Percentiles rank a stretch among this genome's conserved stretches.
These are phyloP conservation scores for Drosophila phalerata DNA, from an alignment of 2,888 invertebrate species.

Conservation along the genomic window DNA sequence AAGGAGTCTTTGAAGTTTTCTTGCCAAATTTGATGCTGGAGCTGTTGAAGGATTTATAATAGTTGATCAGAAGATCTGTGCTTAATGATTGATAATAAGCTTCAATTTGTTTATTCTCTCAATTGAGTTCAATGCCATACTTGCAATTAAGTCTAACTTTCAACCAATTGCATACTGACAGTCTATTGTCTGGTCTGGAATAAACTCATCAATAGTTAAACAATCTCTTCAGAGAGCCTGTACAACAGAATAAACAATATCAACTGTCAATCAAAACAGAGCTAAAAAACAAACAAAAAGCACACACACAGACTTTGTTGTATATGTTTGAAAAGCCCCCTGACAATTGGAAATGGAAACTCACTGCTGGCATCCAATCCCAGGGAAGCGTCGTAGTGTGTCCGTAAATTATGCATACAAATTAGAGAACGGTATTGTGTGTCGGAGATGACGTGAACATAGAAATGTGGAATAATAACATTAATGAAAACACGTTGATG, in stretches of 20 bases:
- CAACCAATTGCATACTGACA: neutral
- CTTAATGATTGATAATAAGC: neutral
- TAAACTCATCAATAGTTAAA: constrained; percentile 30
- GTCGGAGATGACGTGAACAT: constrained; percentile 71
- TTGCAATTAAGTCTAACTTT: neutral
- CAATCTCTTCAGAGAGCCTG: constrained; percentile 12
- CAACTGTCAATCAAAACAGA: constrained; percentile 39
- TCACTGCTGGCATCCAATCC: constrained; percentile 11
- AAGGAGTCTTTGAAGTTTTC: neutral
- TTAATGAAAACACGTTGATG: constrained; percentile 78
- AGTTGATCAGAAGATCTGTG: neutral
- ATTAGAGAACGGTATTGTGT: constrained; percentile 67
- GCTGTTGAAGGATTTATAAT: neutral
- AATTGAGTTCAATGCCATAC: neutral
- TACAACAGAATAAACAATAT: constrained; percentile 34
- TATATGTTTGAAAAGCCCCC: constrained; percentile 25
- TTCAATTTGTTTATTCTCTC: neutral
- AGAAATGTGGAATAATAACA: constrained; percentile 79
- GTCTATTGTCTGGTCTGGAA: neutral
- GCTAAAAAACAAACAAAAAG: constrained; percentile 29
- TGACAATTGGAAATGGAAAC: constrained; percentile 53
- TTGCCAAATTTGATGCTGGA: neutral
- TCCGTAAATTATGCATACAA: constrained; percentile 78
- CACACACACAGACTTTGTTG: constrained; percentile 5
- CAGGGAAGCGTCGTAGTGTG: constrained; percentile 24